Conservation (phyloP, 2,113 vertebrate genomes). For the Echinops telfairi region DNA sequence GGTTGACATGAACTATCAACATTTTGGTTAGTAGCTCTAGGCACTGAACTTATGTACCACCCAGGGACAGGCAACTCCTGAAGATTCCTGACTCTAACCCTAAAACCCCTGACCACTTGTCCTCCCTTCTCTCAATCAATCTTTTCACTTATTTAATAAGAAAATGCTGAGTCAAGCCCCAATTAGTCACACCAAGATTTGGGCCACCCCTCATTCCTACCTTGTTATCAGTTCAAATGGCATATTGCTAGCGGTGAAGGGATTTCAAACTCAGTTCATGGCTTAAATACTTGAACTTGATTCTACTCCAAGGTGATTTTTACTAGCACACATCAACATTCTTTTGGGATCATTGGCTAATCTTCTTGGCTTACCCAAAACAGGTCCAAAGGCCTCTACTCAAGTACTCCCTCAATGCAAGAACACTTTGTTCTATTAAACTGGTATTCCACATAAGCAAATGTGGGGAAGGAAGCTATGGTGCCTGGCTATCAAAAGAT, state of each 20-base stretch:
- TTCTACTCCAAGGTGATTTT: slow-evolving; percentile 21
- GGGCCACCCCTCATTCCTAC: background rate
- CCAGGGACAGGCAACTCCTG: background rate
- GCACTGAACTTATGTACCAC: background rate
- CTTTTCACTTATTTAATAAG: slow-evolving; percentile 11
- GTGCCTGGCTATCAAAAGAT: too few species aligned
- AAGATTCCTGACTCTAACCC: slow-evolving; percentile 1
- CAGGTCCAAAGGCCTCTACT: too few species aligned
- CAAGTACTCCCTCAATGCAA: too few species aligned
- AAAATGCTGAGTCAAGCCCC: background rate
- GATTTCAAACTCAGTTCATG: background rate
- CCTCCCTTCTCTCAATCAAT: background rate
- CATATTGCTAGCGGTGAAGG: background rate
- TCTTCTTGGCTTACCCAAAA: slow-evolving; percentile 7
- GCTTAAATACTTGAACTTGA: slow-evolving; percentile 23
- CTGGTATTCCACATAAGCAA: too few species aligned
- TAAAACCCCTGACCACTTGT: background rate
- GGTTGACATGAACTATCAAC: too few species aligned
- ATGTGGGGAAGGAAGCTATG: too few species aligned
- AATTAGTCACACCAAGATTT: background rate
- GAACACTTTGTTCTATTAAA: too few species aligned
- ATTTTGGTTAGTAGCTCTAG: background rate
- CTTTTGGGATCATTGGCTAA: slow-evolving; percentile 10
- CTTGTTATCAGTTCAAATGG: background rate
- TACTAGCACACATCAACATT: background rate